A percentile compares a stretch with the other conserved stretches of the same genome.
These are phyloP conservation scores for Scaptomyza flava DNA, from an alignment of 2,888 invertebrate species.

Conservation along the genomic window DNA sequence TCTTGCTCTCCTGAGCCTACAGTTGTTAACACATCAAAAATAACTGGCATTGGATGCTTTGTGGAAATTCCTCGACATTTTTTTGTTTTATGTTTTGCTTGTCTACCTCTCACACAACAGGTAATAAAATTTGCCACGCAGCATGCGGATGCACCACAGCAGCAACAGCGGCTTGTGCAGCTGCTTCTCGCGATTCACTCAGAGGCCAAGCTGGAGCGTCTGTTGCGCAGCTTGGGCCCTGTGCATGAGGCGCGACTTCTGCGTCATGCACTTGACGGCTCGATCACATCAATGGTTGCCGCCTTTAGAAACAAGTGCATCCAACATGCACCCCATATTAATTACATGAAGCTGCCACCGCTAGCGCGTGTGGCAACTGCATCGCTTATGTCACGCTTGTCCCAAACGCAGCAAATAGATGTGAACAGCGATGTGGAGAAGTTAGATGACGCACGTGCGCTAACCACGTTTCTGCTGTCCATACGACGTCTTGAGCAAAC, in stretches of 20 bases:
- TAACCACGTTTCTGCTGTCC: constrained; percentile 77
- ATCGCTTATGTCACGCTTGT: constrained; percentile 76
- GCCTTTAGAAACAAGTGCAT: constrained; percentile 84
- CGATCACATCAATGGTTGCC: constrained; percentile 85
- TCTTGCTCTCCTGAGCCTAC: no score
- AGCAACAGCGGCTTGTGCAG: constrained; percentile 79
- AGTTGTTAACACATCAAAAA: no score
- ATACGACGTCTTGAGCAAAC: constrained; percentile 78
- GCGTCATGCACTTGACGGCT: constrained; percentile 85
- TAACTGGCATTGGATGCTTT: constrained; percentile 47
- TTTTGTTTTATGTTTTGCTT: constrained; percentile 9
- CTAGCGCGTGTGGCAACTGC: constrained; percentile 82
- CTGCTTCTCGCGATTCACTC: constrained; percentile 83
- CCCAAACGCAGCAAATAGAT: constrained; percentile 25
- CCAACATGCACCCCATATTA: constrained; percentile 84
- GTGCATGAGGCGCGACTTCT: constrained; percentile 84
- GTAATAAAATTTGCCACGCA: constrained; percentile 83
- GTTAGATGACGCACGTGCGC: constrained; percentile 64
- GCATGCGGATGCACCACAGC: constrained; percentile 70
- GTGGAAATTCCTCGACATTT: constrained; percentile 8
- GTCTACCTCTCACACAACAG: constrained; percentile 51
- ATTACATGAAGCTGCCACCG: constrained; percentile 84
- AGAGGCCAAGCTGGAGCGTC: constrained; percentile 84
- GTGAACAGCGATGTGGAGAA: constrained; percentile 25
- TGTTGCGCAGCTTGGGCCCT: constrained; percentile 82